Evolutionary conservation across 2,113 vertebrate species (phyloP), one percentile per base, ranked within the genome.

Genomic region (Cyanoliseus patagonus): DNA sequence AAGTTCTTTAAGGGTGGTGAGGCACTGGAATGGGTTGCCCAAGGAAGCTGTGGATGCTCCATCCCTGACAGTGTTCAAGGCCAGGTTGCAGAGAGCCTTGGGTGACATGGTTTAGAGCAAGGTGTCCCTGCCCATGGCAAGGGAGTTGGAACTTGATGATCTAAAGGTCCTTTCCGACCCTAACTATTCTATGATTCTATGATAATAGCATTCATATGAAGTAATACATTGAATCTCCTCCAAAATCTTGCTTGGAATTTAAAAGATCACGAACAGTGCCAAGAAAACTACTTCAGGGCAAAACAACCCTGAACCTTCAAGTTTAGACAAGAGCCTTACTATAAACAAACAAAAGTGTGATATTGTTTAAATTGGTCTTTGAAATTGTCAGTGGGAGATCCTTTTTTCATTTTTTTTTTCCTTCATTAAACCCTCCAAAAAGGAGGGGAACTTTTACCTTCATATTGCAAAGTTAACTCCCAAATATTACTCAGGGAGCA

Each of bases 341-440:
- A 90, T 94, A 96, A 97, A 96, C 96, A 96, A 97, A 97, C 95
- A 96, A 64, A 96, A 83, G 59, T 20, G 69, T 87, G 77, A 95
- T 95, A 93, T 92, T 95, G 83, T 95, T 96, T 85, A 93, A 95
- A 94, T n/a, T 74, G 31, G 86, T 86, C 94, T 97, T 97, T 96
- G 94, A 97, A 96, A 95, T 64, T 93, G 83, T 96, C 51, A 68
- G 94, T 90, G 91, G 90, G 94, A 81, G 94, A 96, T 94, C 88
- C 81, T 14, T 76, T 46, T 74, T 74, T 23, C n/a, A 15, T 23
- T 57, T 37, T 70, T 77, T 44, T 8, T 41, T 61, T 88, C 81
- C 69, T 83, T 69, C 33, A 86, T 69, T 4, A 82, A 95, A 79
- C n/a, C 41, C n/a, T 96, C 57, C 66, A 80, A 83, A 94, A 17